These are phyloP conservation scores for Ctena decussata DNA, from an alignment of 2,888 invertebrate species.

Conservation along the genomic window DNA sequence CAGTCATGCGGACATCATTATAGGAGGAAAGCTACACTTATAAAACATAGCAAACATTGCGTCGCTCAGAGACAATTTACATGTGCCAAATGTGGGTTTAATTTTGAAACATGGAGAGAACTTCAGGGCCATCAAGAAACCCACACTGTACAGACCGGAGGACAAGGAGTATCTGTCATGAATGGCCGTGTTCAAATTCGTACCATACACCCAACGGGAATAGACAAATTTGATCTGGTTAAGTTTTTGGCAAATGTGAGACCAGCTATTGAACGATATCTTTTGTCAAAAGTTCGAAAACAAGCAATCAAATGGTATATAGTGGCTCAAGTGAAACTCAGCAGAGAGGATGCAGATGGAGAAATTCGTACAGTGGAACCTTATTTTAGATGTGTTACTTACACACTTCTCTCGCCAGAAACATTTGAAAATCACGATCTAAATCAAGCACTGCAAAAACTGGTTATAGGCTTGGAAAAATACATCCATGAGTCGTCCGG, in stretches of 20 bases:
- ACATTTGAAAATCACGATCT: neutral
- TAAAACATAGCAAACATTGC: neutral
- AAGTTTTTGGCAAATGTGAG: neutral
- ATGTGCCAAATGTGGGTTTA: neutral
- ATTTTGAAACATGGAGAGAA: neutral
- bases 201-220: neutral
- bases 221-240: neutral
- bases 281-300: constrained; percentile 1
- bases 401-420: neutral
- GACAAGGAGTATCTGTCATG: neutral
- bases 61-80: neutral
- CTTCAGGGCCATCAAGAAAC: neutral
- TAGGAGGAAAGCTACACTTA: neutral
- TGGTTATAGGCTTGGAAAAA: neutral
- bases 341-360: constrained; percentile 2
- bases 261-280: neutral
- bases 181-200: neutral
- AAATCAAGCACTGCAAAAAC: constrained; percentile 26
- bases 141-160: constrained; percentile 1
- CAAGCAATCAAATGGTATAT: constrained; percentile 31
- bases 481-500: neutral
- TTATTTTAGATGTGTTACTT: constrained; percentile 16
- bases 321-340: constrained; percentile 7
- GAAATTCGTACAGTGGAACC: constrained; percentile 3
- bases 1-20: constrained; percentile 3